Conservation (phyloP, 2,113 vertebrate genomes). For the Ceyx cyanopectus region DNA sequence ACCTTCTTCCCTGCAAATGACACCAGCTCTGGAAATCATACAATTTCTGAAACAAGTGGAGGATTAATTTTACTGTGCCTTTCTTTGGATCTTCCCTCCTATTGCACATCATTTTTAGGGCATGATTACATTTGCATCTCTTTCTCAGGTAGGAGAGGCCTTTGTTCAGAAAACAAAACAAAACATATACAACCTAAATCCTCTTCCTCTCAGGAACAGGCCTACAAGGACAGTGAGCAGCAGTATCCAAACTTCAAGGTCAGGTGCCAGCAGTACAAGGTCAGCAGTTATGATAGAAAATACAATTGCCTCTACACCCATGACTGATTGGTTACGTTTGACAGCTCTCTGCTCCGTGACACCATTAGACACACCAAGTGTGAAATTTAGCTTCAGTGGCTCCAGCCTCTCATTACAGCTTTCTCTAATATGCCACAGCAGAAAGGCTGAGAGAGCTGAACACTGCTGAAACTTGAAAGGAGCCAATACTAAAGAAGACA, state of each 20-base stretch:
- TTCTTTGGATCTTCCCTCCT: not conserved
- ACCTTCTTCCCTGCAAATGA: not conserved
- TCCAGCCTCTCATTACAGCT: not conserved
- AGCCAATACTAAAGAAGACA: not conserved
- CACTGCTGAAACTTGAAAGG: not conserved
- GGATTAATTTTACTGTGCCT: not conserved
- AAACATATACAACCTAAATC: not conserved
- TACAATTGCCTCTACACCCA: not conserved
- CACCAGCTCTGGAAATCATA: not conserved
- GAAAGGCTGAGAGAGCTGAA: not conserved
- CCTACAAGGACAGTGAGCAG: not conserved
- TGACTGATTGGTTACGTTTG: not conserved
- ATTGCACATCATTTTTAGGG: too few relatives aligned
- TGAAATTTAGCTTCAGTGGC: slow-evolving; percentile 9
- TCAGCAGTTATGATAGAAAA: slow-evolving; percentile 1
- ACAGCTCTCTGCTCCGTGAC: not conserved
- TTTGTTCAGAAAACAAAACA: not conserved
- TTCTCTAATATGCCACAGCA: not conserved
- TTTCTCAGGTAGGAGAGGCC: not conserved
- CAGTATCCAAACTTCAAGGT: not conserved
- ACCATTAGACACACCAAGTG: not conserved
- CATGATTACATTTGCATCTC: not conserved
- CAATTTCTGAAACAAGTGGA: not conserved
- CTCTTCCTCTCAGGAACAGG: not conserved
- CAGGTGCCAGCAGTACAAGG: not conserved